phyloP scores from a whole-genome alignment of 92 coral and sea anemone genomes.

The Epizoanthus stellaris region DNA sequence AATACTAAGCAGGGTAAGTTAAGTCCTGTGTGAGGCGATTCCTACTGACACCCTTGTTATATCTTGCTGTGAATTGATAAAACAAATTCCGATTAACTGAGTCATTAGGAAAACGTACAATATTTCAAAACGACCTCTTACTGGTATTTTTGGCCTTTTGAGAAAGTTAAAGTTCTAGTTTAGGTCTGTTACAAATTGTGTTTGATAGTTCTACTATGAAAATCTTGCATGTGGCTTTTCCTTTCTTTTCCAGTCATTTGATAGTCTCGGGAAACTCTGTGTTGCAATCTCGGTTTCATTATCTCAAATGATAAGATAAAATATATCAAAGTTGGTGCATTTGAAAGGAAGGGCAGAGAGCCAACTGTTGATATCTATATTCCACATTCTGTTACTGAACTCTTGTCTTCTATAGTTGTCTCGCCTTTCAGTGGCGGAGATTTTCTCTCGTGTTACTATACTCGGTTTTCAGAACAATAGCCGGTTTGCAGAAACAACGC shows the following conservation, averaged over 20 bases:
- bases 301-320: not conserved
- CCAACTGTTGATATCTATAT: not conserved
- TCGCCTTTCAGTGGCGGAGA: not conserved
- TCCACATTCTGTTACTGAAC: conserved; percentile 9
- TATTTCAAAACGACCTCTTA: conserved; percentile 3
- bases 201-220: not conserved
- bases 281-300: not conserved
- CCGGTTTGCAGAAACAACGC: not conserved
- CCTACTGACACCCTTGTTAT: not conserved
- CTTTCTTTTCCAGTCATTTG: not conserved
- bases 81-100: not conserved
- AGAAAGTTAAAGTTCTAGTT: not conserved
- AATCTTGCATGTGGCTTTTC: not conserved
- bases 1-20: not conserved
- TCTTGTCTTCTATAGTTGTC: conserved; percentile 5
- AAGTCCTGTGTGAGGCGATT: not conserved
- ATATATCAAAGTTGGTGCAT: not conserved
- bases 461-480: not conserved
- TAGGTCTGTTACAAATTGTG: conserved; percentile 10
- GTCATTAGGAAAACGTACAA: not conserved
- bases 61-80: not conserved
- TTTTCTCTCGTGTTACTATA: not conserved
- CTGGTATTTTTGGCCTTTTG: conserved; percentile 15
- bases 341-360: not conserved
- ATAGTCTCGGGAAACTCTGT: not conserved